Conservation (phyloP, 2,797 vertebrate species). For the Australoheros facetus region DNA sequence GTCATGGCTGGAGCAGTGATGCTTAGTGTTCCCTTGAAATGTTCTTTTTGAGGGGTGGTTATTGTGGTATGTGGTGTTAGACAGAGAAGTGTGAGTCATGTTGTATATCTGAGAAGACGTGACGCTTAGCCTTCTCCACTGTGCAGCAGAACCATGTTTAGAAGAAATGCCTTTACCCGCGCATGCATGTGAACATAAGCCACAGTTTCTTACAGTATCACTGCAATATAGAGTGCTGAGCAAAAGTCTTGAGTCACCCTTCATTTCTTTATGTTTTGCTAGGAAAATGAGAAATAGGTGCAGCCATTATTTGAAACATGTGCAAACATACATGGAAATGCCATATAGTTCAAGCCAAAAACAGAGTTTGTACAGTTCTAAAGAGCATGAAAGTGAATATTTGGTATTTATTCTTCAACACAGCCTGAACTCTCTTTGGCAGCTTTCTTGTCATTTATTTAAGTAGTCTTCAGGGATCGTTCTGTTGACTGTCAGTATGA, state of each 20-base stretch:
- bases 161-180: conserved; percentile 1
- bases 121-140: not conserved
- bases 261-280: too few relatives aligned
- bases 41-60: conserved; percentile 7
- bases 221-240: not conserved
- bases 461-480: too few relatives aligned
- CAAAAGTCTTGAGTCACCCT: not conserved
- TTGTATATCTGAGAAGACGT: not conserved
- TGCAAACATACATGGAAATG: too few relatives aligned
- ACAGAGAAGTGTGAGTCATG: conserved; percentile 44
- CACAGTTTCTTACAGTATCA: not conserved
- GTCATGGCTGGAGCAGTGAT: conserved; percentile 3
- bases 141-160: conserved; percentile 32
- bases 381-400: too few relatives aligned
- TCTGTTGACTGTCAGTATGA: too few relatives aligned
- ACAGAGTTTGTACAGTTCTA: too few relatives aligned
- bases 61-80: conserved; percentile 28
- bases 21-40: conserved; percentile 21
- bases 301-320: too few relatives aligned
- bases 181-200: not conserved
- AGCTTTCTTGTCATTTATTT: too few relatives aligned
- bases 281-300: too few relatives aligned
- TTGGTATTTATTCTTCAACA: too few relatives aligned
- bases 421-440: too few relatives aligned
- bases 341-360: too few relatives aligned